Base-by-base conservation (phyloP, 2,113 vertebrate genomes). In the Poeciliopsis occidentalis region DNA sequence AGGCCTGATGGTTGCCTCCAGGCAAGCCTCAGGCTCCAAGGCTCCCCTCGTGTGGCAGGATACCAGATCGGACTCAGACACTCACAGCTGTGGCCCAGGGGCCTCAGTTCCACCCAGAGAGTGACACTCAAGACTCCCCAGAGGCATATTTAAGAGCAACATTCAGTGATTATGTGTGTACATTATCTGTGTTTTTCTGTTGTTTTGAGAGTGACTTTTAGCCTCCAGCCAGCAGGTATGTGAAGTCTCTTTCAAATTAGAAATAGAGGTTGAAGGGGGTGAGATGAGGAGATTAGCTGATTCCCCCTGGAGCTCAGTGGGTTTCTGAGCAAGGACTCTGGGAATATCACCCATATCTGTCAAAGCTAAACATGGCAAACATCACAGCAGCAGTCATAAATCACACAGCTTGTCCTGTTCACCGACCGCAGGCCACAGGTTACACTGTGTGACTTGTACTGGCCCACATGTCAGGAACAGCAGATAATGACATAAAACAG, bases 11-110 rank as follows among this genome's bases (percentile, higher is more conserved):
- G 78, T 67, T 83, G 88, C 92, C 88, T 86, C 69, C 32, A 84
- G 90, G 82, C 88, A 85, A 64, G 85, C 90, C 92, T 80, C 82
- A 1, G 88, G 90, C 87, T 78, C 66, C 60, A 61, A 86, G 89
- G 87, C 87, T 84, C 84, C 81, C 83, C 76, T 78, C 10, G 77
- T 81, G 86, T 91, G 89, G 89, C 89, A 88, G 71, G 78, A 74
- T 51, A 86, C 87, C 90, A 93, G 88, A 92, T 92, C 87, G 64
- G 83, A 86, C 87, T 82, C 80, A 87, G 64, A 87, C 88, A 89
- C 86, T 85, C 89, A 73, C 92, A 88, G 83, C 85, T 86, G 83
- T 89, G 79, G 88, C 91, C 86, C 84, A 85, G 81, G 85, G 89
- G 89, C 85, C 73, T 69, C 64, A 15, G 8, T 76, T 87, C 81